Conservation (phyloP, 2,888 invertebrate species). For the Sclerodermus sp. region DNA sequence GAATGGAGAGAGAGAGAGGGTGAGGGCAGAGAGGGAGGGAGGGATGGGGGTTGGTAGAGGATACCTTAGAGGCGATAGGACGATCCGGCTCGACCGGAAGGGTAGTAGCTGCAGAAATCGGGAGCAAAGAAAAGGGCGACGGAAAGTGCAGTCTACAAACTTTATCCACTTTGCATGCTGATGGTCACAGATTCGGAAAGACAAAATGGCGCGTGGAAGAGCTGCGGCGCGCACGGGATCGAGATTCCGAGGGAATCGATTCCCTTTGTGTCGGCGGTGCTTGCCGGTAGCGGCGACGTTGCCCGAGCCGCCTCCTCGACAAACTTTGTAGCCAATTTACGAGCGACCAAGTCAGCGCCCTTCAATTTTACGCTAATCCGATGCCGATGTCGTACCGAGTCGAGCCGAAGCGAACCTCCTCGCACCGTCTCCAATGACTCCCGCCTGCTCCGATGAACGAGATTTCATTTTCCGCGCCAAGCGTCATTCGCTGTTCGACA, state of each 20-base stretch:
- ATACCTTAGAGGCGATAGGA: conserved; percentile 17
- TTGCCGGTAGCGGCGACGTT: conserved; percentile 9
- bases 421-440: conserved; percentile 10
- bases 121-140: conserved; percentile 31
- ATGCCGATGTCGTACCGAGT: conserved; percentile 39
- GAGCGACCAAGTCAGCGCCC: conserved; percentile 50
- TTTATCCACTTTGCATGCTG: conserved; percentile 52
- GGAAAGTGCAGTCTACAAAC: conserved; percentile 42
- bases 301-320: conserved; percentile 26
- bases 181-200: conserved; percentile 44
- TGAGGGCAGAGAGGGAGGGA: not conserved
- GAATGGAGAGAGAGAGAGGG: not conserved
- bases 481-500: conserved; percentile 19
- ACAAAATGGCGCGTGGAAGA: conserved; percentile 36
- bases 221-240: conserved; percentile 24
- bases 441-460: conserved; percentile 21
- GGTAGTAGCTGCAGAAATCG: conserved; percentile 28
- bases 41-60: no score
- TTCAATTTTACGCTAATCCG: conserved; percentile 50
- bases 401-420: conserved; percentile 33
- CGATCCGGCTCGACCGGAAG: not conserved
- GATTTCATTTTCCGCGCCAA: conserved; percentile 33
- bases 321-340: conserved; percentile 52
- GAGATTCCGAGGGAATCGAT: conserved; percentile 44
- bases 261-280: conserved; percentile 36